phyloP scores from a whole-genome alignment of 1,140 invertebrate species.

The Episyrphus balteatus region DNA sequence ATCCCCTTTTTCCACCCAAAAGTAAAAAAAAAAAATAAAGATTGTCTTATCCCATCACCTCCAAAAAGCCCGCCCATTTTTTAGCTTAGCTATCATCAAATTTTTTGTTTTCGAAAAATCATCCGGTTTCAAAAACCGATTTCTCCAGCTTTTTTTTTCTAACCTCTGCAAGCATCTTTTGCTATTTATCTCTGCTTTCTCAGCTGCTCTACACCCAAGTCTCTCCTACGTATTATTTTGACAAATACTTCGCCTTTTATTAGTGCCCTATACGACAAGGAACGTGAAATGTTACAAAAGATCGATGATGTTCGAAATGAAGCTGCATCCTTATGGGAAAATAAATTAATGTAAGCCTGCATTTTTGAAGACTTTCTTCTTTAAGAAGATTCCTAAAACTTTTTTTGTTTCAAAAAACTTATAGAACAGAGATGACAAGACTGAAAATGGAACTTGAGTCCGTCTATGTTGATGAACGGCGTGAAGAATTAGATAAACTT shows the following conservation, averaged over 20 bases:
- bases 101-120: neutral
- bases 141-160: neutral
- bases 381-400: neutral
- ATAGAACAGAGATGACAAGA: slow-evolving; percentile 41
- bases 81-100: neutral
- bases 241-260: neutral
- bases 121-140: neutral
- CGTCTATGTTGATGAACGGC: slow-evolving; percentile 48
- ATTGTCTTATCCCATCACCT: too few relatives aligned
- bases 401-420: slow-evolving; percentile 18
- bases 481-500: slow-evolving; percentile 42
- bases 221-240: neutral
- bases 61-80: neutral
- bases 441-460: slow-evolving; percentile 48
- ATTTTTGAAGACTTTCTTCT: neutral
- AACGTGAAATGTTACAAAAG: slow-evolving; percentile 40
- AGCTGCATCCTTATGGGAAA: slow-evolving; percentile 44
- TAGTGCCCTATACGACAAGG: slow-evolving; percentile 43
- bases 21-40: too few relatives aligned
- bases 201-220: neutral
- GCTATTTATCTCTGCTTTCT: neutral
- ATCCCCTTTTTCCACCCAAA: too few relatives aligned
- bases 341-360: slow-evolving; percentile 42
- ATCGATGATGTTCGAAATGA: slow-evolving; percentile 45
- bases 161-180: neutral